These are phyloP conservation scores for Melanotaenia parkinsoni DNA, from an alignment of 2,797 vertebrate species.

Conservation along the genomic window DNA sequence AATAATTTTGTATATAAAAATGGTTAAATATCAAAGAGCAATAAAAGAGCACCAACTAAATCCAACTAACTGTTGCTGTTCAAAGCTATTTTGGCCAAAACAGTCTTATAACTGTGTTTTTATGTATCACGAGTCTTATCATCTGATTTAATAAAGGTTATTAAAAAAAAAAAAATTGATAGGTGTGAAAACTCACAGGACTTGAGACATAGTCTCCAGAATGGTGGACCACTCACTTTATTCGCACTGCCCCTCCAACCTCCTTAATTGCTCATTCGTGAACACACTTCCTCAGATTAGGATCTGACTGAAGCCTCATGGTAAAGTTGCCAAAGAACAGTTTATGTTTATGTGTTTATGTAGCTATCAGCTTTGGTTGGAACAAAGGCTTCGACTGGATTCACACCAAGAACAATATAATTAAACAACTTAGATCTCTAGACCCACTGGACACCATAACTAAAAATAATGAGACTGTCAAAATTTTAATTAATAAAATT, in stretches of 20 bases:
- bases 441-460: constrained; percentile 2
- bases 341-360: background rate
- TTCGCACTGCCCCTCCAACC: background rate
- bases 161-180: no score
- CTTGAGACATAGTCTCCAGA: no score
- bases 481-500: constrained; percentile 15
- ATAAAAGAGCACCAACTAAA: no score
- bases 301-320: background rate
- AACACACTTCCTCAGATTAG: background rate
- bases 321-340: background rate
- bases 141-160: no score
- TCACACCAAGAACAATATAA: constrained; percentile 23
- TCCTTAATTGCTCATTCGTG: background rate
- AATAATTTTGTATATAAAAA: no score
- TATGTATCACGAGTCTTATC: no score
- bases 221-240: background rate
- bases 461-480: constrained; percentile 1
- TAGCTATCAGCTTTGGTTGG: background rate
- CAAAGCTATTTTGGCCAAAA: no score
- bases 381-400: constrained; percentile 9
- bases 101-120: no score
- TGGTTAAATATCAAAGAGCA: no score
- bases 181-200: no score
- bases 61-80: no score
- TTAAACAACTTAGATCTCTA: constrained; percentile 23